Evolutionary conservation across 1,140 invertebrate species (phyloP).

Genomic region (Agrypnia vestita): DNA sequence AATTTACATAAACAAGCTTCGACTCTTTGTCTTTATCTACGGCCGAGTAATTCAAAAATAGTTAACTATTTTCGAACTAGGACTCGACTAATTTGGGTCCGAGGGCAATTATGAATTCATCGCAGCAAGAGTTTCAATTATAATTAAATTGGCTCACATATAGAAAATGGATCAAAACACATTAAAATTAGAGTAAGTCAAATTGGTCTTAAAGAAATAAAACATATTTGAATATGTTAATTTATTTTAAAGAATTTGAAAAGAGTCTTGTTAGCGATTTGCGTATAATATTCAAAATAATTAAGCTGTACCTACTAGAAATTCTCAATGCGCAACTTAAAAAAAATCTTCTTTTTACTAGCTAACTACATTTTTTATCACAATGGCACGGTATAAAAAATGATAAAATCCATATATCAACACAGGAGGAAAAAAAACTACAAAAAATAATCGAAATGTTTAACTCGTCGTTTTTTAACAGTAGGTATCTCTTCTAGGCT

Average conservation of each 20-base stretch:
- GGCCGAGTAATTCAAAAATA: slow-evolving; percentile 43
- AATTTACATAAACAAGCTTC: slow-evolving; percentile 58
- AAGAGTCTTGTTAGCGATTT: background rate
- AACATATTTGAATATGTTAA: slow-evolving; percentile 43
- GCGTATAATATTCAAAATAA: slow-evolving; percentile 1
- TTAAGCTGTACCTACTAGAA: slow-evolving; percentile 13
- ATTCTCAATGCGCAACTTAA: too few species aligned
- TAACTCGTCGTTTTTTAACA: too few species aligned
- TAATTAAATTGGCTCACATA: slow-evolving; percentile 21
- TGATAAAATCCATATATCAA: too few species aligned
- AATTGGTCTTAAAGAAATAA: slow-evolving; percentile 36
- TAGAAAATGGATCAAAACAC: background rate
- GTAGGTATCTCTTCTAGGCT: too few species aligned
- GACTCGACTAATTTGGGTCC: slow-evolving; percentile 30
- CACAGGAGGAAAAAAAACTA: too few species aligned
- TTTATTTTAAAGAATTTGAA: slow-evolving; percentile 1
- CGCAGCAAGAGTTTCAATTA: slow-evolving; percentile 8
- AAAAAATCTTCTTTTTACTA: too few species aligned
- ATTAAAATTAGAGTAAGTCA: slow-evolving; percentile 27
- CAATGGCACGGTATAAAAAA: too few species aligned
- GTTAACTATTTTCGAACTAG: slow-evolving; percentile 3
- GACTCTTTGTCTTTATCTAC: slow-evolving; percentile 55
- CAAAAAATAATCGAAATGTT: too few species aligned
- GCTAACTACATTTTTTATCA: too few species aligned
- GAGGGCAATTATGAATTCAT: background rate